A percentile compares a stretch with the other conserved stretches of the same genome.
These are phyloP conservation scores for Drosophila fuyamai DNA, from an alignment of 1,140 invertebrate genomes.

Conservation along the genomic window DNA sequence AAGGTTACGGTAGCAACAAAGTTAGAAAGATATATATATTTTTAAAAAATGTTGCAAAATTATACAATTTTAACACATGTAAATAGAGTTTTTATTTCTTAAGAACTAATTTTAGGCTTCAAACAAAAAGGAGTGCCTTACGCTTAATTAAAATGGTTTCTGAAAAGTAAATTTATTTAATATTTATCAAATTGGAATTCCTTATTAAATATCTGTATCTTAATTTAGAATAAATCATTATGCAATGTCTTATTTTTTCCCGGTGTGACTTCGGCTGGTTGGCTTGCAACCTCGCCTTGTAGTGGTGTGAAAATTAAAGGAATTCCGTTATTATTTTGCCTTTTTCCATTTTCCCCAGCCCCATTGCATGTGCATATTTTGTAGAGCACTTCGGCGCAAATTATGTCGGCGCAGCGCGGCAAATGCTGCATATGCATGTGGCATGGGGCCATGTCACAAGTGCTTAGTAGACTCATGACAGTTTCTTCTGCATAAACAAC, in stretches of 20 bases:
- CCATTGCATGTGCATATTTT: constrained; percentile 45
- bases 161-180: background rate
- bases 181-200: background rate
- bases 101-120: too few relatives aligned
- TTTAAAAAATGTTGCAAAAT: too few relatives aligned
- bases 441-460: constrained; percentile 76
- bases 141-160: too few relatives aligned
- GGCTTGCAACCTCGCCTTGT: constrained; percentile 44
- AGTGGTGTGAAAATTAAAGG: constrained; percentile 80
- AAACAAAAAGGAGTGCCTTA: too few relatives aligned
- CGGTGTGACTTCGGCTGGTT: constrained; percentile 15
- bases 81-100: too few relatives aligned
- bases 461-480: constrained; percentile 75
- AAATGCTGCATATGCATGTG: constrained; percentile 79
- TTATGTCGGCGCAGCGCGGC: constrained; percentile 78
- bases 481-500: constrained; percentile 58
- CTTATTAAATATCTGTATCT: too few relatives aligned
- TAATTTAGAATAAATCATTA: too few relatives aligned
- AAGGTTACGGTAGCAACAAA: too few relatives aligned
- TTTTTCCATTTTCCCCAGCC: constrained; percentile 49
- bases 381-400: constrained; percentile 76
- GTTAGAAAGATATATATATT: too few relatives aligned
- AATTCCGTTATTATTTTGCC: constrained; percentile 81
- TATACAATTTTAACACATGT: too few relatives aligned
- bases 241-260: background rate